phyloP scores from a whole-genome alignment of 2,797 vertebrate species.

The Pelodytes ibericus region DNA sequence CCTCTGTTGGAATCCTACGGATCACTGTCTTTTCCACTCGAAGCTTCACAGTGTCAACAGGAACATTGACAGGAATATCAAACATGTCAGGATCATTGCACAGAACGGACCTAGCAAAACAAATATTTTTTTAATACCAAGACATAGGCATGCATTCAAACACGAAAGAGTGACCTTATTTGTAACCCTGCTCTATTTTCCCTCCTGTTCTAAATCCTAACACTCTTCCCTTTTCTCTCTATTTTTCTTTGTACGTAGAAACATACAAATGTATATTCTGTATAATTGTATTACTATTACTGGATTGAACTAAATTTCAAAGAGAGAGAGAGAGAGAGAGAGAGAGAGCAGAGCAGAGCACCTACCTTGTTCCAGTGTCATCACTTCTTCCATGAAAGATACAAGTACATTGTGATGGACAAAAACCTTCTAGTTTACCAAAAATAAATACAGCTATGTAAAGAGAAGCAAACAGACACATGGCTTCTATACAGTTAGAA shows the following conservation, averaged over 20 bases:
- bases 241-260: too few relatives aligned
- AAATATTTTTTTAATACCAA: too few relatives aligned
- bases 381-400: constrained; percentile 81
- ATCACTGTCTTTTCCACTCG: constrained; percentile 91
- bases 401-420: constrained; percentile 92
- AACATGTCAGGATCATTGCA: constrained; percentile 96
- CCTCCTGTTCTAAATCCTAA: too few relatives aligned
- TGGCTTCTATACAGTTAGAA: constrained; percentile 65
- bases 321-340: background rate
- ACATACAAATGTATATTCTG: too few relatives aligned
- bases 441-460: constrained; percentile 77
- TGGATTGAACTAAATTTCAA: too few relatives aligned
- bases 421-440: constrained; percentile 72
- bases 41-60: constrained; percentile 88
- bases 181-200: too few relatives aligned
- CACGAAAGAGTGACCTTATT: too few relatives aligned
- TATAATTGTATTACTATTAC: too few relatives aligned
- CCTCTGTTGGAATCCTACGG: constrained; percentile 83
- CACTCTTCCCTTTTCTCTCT: too few relatives aligned
- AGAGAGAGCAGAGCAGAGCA: background rate
- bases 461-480: constrained; percentile 75
- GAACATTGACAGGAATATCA: constrained; percentile 88
- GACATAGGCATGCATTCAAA: too few relatives aligned
- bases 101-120: constrained; percentile 81
- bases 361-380: constrained; percentile 84